Conservation (phyloP, 2,888 invertebrate genomes). For the Lomographa bimaculata region DNA sequence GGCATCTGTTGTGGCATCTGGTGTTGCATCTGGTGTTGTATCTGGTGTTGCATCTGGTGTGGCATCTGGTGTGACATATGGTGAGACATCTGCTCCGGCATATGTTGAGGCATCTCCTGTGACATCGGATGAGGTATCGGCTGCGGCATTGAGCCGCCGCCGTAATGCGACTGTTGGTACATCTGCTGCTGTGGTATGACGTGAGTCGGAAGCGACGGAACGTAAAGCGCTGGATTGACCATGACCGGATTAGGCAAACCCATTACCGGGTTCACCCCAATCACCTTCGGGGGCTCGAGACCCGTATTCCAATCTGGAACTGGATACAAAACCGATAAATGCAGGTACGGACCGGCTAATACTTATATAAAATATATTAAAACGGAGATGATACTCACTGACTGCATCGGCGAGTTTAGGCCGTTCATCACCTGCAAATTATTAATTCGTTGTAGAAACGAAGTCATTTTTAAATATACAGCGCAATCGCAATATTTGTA, state of each 20-base stretch:
- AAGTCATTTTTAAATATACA: background rate
- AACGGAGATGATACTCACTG: conserved; percentile 38
- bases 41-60: too few species aligned
- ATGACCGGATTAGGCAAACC: conserved; percentile 15
- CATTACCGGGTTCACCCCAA: conserved; percentile 20
- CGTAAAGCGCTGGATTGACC: conserved; percentile 20
- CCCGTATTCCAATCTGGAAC: conserved; percentile 60
- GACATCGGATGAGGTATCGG: too few species aligned
- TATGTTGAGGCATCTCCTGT: too few species aligned
- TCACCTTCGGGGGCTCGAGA: conserved; percentile 38
- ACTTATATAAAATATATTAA: background rate
- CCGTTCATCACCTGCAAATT: conserved; percentile 30
- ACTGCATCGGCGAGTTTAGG: conserved; percentile 23
- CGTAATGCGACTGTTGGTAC: background rate
- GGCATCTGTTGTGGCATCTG: too few species aligned
- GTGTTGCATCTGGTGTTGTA: background rate
- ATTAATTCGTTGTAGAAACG: conserved; percentile 8
- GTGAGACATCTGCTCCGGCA: too few species aligned
- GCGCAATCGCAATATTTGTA: too few species aligned
- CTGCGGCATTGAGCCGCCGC: too few species aligned
- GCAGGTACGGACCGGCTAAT: background rate
- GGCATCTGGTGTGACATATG: background rate
- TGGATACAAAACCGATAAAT: conserved; percentile 25
- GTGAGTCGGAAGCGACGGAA: conserved; percentile 11
- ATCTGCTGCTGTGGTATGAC: background rate